Conservation (phyloP, 1,140 invertebrate species). For the Pseudomyrmex flavicornis region DNA sequence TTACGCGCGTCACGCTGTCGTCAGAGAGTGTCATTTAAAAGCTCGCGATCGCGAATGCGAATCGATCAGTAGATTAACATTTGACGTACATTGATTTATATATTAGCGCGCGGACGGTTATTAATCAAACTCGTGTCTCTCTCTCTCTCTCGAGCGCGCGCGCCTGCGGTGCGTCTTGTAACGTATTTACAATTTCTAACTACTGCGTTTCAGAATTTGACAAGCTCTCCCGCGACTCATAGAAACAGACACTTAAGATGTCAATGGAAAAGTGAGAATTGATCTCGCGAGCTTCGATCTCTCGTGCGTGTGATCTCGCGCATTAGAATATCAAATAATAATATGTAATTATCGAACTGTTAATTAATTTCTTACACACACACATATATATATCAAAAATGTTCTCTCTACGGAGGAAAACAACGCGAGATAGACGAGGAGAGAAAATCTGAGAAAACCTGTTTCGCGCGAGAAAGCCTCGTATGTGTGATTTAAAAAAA, state of each 20-base stretch:
- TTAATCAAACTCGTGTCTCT: slow-evolving; percentile 30
- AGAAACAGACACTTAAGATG: slow-evolving; percentile 33
- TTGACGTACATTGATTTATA: slow-evolving; percentile 45
- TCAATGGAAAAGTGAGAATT: slow-evolving; percentile 19
- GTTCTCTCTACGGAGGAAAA: too few relatives aligned
- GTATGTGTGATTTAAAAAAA: too few relatives aligned
- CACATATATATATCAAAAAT: too few relatives aligned
- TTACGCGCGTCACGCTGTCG: not conserved
- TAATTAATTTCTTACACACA: too few relatives aligned
- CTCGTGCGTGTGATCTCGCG: not conserved
- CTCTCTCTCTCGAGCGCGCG: not conserved
- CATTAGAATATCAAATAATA: not conserved
- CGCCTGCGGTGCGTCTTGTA: not conserved
- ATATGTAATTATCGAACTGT: not conserved
- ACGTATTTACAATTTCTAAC: slow-evolving; percentile 46
- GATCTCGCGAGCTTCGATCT: not conserved
- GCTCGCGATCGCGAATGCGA: not conserved
- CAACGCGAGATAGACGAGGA: too few relatives aligned
- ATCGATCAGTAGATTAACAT: slow-evolving; percentile 35
- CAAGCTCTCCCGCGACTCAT: slow-evolving; percentile 2
- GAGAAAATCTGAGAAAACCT: too few relatives aligned
- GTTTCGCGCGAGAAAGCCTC: too few relatives aligned
- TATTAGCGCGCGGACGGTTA: slow-evolving; percentile 28
- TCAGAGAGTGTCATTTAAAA: slow-evolving; percentile 12
- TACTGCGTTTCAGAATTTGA: slow-evolving; percentile 27